Base-by-base conservation (phyloP, 2,113 vertebrate species). In the Thamnophis sirtalis region DNA sequence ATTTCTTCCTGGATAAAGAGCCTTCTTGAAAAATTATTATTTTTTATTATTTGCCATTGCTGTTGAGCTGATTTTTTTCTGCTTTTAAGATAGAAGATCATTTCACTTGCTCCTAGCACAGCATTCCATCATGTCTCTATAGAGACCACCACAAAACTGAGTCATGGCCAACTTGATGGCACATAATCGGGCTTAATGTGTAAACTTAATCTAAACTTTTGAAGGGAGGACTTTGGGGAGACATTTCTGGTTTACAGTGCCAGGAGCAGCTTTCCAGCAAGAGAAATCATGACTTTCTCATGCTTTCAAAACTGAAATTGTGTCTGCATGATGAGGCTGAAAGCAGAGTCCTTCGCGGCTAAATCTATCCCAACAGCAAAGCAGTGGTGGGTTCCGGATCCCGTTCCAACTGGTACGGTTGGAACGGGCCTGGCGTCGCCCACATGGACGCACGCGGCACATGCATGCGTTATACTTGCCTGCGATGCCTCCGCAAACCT, bases 1-100 rank as follows among this genome's bases (percentile, higher is more conserved):
- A n/a, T 93, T 95, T 95, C 92, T 86, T 94, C 49, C 6, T 5
- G 43, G 90, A 93, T 93, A 91, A 88, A 87, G 91, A 89, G 84
- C 51, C 86, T 21, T 3, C 94, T 73, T 94, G 15, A 94, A 88
- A 55, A 68, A 43, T 38, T 38, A 38, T 7, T n/a, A n/a, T n/a
- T n/a, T n/a, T n/a, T n/a, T n/a, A n/a, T n/a, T n/a, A 15, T 1
- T n/a, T 80, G 2, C 33, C 17, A 1, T 80, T 80, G 33, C 33
- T 3, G 6, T 80, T 0, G 17, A 5, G 26, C 58, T 88, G 84
- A 91, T 84, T 48, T 49, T 26, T 26, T 6, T 24, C 43, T 28
- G 51, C 84, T 26, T 4, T 38, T 38, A 80, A 38, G 38, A 3
- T 80, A 43, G 17, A 38, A 17, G 68, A 38, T 80, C 68, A 21